Base-by-base conservation (phyloP, 1,140 invertebrate species). In the Elymnias hypermnestra region DNA sequence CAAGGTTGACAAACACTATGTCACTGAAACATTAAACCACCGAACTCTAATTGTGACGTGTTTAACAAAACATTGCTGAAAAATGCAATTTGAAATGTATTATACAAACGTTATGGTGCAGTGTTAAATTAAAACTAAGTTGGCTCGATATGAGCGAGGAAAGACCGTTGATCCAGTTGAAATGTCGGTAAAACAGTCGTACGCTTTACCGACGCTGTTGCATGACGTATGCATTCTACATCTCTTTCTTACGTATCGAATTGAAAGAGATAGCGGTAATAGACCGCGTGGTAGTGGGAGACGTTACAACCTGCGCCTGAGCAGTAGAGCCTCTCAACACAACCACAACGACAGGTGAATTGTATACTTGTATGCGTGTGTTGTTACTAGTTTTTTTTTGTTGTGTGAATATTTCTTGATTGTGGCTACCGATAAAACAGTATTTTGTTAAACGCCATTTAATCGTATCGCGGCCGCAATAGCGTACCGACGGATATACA, bases 131-230 rank as follows among this genome's bases (percentile, higher is more conserved):
- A 60, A 74, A 84, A 84, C 81, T 84, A 84, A 84, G 76, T 71
- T 73, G 64, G 59, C 62, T 61, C 67, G 72, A 72, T 77, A 72
- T 62, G 64, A 50, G 63, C 61, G 63, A 64, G 55, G 57, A 76
- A 78, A 76, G 72, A 84, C 81, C 81, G 81, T 84, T 84, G 78
- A 77, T 82, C 81, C 71, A 75, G 71, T 82, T 73, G 60, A 60
- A 51, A 50, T 28, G 73, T 79, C 76, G 78, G 59, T 77, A 77
- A 67, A 73, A 50, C 77, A 74, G 76, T 53, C 29, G n/a, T n/a
- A 45, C 67, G 70, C 50, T 78, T 84, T 83, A 77, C 65, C 81
- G 74, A 79, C 68, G 57, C 41, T 39, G 28, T 19, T 35, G 35
- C 26, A 15, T 63, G 63, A 63, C 63, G 60, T 59, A 35, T 39